phyloP scores from a whole-genome alignment of 2,888 invertebrate genomes.

The Actias luna region DNA sequence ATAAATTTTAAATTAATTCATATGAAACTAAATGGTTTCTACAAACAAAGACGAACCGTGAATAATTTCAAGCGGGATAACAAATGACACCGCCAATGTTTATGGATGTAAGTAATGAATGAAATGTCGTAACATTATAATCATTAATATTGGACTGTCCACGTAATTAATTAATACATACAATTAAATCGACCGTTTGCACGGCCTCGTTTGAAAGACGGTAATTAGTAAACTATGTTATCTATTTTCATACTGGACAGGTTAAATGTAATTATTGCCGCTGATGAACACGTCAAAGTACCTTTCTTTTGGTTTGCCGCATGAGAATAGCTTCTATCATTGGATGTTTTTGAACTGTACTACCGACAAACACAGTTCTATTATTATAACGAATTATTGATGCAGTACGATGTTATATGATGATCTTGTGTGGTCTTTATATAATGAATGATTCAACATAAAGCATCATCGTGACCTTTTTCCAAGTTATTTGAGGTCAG shows the following conservation, averaged over 20 bases:
- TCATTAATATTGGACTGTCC: background rate
- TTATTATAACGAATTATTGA: too few species aligned
- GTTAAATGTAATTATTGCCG: background rate
- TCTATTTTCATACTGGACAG: background rate
- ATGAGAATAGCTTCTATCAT: too few species aligned
- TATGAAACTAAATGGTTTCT: background rate
- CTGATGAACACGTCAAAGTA: background rate
- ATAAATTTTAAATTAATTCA: background rate
- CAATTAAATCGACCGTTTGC: background rate
- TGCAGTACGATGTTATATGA: too few species aligned
- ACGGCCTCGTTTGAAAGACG: background rate
- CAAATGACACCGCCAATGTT: conserved; percentile 3
- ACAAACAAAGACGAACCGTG: background rate
- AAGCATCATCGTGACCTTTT: too few species aligned
- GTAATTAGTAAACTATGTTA: background rate
- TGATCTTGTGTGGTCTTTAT: too few species aligned
- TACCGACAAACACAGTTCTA: too few species aligned
- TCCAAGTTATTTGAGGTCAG: too few species aligned
- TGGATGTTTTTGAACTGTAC: too few species aligned
- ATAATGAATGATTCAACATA: too few species aligned
- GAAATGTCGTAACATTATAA: background rate
- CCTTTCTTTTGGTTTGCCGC: too few species aligned
- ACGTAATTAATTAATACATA: background rate
- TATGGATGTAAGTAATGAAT: background rate
- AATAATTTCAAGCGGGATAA: background rate